A percentile compares a stretch with the other conserved stretches of the same genome.
phyloP scores from a whole-genome alignment of 2,113 vertebrate genomes.

The Sebastes schlegelii region DNA sequence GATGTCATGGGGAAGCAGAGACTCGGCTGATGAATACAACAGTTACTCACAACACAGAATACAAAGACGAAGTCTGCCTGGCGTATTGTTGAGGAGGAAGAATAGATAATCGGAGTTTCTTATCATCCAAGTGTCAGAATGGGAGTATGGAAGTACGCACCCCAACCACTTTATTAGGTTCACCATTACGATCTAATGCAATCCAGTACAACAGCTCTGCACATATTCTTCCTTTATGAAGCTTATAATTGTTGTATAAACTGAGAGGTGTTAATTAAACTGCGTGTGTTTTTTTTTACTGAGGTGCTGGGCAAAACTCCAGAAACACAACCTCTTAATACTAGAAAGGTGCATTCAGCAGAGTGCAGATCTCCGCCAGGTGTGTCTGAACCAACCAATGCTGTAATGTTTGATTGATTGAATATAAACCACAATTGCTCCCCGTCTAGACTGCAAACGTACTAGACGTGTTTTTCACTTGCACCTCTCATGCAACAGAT shows the following conservation, averaged over 20 bases:
- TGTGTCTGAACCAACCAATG: no score
- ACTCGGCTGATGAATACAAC: slow-evolving; percentile 2
- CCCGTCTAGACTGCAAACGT: no score
- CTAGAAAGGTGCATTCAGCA: no score
- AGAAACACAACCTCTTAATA: no score
- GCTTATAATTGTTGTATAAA: not conserved
- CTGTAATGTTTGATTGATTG: no score
- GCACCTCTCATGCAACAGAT: no score
- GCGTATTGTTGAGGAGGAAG: not conserved
- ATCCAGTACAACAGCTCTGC: not conserved
- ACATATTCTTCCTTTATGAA: not conserved
- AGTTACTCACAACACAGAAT: not conserved
- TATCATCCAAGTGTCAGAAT: not conserved
- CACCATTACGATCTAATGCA: not conserved
- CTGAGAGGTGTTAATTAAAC: not conserved
- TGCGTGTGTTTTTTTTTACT: not conserved
- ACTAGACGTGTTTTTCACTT: no score
- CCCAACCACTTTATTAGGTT: not conserved
- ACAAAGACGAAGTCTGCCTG: not conserved
- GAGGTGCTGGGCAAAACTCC: not conserved
- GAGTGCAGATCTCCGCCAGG: no score
- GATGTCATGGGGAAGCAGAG: slow-evolving; percentile 13
- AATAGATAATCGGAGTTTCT: not conserved
- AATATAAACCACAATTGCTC: no score
- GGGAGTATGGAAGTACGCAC: not conserved